These are phyloP conservation scores for Endotricha flammealis DNA, from an alignment of 2,888 invertebrate species.

Conservation along the genomic window DNA sequence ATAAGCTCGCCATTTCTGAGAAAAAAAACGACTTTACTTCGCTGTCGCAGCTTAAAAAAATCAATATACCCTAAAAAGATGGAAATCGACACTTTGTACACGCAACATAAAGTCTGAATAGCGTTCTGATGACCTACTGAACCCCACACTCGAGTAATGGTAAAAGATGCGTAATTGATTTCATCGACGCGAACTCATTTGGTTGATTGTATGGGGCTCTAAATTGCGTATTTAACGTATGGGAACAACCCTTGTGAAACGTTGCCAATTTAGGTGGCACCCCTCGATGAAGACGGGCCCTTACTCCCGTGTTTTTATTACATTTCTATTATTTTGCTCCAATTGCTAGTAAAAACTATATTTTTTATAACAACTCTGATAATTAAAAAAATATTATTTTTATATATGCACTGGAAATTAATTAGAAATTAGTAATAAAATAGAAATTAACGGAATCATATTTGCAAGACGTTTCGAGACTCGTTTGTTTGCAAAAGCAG, in stretches of 20 bases:
- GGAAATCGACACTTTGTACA: no score
- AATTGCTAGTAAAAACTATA: no score
- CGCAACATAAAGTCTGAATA: not conserved
- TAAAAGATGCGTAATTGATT: constrained; percentile 71
- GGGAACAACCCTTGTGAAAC: constrained; percentile 65
- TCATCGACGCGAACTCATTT: constrained; percentile 69
- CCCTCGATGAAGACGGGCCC: constrained; percentile 35
- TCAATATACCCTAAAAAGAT: no score
- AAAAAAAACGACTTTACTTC: no score
- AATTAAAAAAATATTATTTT: no score
- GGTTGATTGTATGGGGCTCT: constrained; percentile 67
- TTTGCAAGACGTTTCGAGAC: no score
- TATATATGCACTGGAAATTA: not conserved
- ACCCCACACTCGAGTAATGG: constrained; percentile 27
- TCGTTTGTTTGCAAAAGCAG: no score
- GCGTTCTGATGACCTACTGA: constrained; percentile 46
- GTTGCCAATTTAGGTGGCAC: constrained; percentile 66
- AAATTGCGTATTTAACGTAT: constrained; percentile 75
- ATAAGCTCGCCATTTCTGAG: no score
- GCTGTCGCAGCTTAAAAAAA: no score
- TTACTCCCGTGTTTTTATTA: constrained; percentile 53
- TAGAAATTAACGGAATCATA: no score
- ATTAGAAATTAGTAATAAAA: no score
- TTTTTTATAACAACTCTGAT: no score
- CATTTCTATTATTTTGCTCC: constrained; percentile 50